phyloP scores from a whole-genome alignment of 2,113 vertebrate genomes.

The Sialia sialis region DNA sequence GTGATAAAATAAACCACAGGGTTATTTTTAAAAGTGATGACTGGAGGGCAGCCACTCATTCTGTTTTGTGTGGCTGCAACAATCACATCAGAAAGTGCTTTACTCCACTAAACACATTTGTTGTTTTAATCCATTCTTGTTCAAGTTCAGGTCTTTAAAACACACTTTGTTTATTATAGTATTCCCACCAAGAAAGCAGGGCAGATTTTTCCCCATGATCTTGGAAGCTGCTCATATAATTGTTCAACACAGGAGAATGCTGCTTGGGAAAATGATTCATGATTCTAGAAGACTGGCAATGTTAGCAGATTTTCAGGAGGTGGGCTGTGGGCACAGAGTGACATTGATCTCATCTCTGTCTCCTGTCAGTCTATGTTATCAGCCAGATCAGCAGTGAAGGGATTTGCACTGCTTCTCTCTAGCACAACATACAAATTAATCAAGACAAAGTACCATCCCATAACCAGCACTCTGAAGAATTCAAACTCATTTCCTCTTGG shows the following conservation, averaged over 20 bases:
- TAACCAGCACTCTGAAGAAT: not conserved
- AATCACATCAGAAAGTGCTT: not conserved
- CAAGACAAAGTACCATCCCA: not conserved
- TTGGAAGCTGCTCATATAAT: not conserved
- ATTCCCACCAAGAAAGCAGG: not conserved
- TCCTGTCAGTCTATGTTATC: not conserved
- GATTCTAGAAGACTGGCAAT: not conserved
- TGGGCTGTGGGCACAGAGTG: not conserved
- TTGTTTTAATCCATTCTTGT: not conserved
- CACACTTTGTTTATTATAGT: not conserved
- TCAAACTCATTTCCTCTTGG: not conserved
- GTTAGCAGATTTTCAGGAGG: not conserved
- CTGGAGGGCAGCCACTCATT: not conserved
- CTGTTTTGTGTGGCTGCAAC: not conserved
- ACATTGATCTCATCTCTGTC: not conserved
- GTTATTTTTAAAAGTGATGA: not conserved
- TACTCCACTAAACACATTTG: not conserved
- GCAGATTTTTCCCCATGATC: not conserved
- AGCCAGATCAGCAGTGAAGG: not conserved
- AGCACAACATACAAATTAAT: not conserved
- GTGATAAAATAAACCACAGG: not conserved
- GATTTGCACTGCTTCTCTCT: not conserved
- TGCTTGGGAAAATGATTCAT: slow-evolving; percentile 4
- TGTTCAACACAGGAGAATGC: not conserved
- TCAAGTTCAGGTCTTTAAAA: not conserved